Evolutionary conservation across 2,113 vertebrate genomes (phyloP).

Genomic region (Gobiocypris rarus): DNA sequence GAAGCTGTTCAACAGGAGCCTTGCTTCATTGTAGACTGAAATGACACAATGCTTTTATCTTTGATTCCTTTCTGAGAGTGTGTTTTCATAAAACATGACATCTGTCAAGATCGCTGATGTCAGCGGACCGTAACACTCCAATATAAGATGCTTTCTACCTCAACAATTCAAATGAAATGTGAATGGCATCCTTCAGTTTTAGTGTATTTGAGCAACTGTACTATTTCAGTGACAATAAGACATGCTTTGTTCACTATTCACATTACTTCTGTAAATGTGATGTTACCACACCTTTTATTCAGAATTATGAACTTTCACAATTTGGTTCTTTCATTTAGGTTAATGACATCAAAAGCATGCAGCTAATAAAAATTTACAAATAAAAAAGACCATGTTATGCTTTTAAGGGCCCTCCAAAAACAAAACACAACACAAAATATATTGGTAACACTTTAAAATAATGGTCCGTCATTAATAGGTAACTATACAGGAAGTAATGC

Average conservation of each 20-base stretch:
- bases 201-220: not conserved
- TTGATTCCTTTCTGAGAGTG: constrained; percentile 7
- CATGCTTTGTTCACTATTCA: constrained; percentile 8
- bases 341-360: not conserved
- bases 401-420: not conserved
- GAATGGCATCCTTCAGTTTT: constrained; percentile 17
- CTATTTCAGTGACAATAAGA: not conserved
- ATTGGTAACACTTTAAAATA: too few species aligned
- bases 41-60: constrained; percentile 47
- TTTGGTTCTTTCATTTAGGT: not conserved
- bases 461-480: too few species aligned
- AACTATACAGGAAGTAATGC: too few species aligned
- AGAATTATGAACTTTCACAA: not conserved
- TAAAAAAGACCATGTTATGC: not conserved
- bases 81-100: constrained; percentile 46
- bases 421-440: too few species aligned
- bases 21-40: constrained; percentile 43
- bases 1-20: constrained; percentile 42
- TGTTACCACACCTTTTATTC: not conserved
- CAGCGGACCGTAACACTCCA: constrained; percentile 8
- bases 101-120: constrained; percentile 39
- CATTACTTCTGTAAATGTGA: not conserved
- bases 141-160: constrained; percentile 33
- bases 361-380: not conserved
- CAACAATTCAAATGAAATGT: constrained; percentile 29